A percentile compares a stretch with the other conserved stretches of the same genome.
Conservation (phyloP, 2,888 invertebrate genomes). For the Anagyrus pseudococci region DNA sequence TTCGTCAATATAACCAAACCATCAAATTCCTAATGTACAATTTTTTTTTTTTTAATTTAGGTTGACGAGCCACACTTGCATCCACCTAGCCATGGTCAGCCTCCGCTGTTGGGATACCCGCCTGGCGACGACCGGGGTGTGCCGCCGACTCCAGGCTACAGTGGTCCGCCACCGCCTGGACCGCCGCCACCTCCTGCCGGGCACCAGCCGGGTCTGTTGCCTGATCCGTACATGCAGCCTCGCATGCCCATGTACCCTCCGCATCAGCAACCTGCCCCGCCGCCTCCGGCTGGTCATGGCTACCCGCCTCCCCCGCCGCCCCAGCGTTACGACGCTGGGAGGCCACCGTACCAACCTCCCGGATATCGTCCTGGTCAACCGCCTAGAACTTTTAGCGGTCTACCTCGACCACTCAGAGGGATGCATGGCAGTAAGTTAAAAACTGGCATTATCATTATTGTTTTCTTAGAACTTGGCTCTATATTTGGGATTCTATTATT, state of each 20-base stretch:
- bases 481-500: constrained; percentile 2
- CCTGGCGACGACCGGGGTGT: constrained; percentile 58
- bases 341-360: constrained; percentile 52
- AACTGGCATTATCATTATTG: background rate
- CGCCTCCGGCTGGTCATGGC: constrained; percentile 49
- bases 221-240: constrained; percentile 56
- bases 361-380: constrained; percentile 54
- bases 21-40: background rate
- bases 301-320: constrained; percentile 42
- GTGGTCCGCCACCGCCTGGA: constrained; percentile 39
- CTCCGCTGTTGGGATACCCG: constrained; percentile 56
- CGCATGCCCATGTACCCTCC: constrained; percentile 58
- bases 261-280: constrained; percentile 51
- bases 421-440: constrained; percentile 55
- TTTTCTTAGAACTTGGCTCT: background rate
- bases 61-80: constrained; percentile 59
- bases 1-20: background rate
- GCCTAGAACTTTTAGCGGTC: constrained; percentile 59
- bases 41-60: constrained; percentile 40
- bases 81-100: constrained; percentile 49
- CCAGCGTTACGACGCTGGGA: constrained; percentile 43
- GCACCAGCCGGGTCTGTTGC: constrained; percentile 54
- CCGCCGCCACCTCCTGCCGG: constrained; percentile 40
- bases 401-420: constrained; percentile 57
- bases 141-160: constrained; percentile 50